phyloP scores from a whole-genome alignment of 2,888 invertebrate genomes.

The Drosophila testacea region DNA sequence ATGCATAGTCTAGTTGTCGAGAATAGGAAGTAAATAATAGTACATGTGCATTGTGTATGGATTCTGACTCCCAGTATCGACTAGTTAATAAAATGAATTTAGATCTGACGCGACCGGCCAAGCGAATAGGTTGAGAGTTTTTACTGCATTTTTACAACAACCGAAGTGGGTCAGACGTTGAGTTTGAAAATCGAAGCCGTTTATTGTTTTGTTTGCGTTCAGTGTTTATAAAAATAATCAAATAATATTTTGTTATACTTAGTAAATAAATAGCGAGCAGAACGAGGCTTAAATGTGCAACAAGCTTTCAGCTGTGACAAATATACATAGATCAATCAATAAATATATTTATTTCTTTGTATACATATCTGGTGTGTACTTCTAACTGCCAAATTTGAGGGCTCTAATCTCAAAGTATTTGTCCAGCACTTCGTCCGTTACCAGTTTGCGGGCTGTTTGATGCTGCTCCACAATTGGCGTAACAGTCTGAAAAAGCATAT shows the following conservation, averaged over 20 bases:
- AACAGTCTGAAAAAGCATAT: conserved; percentile 85
- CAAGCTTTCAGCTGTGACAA: conserved; percentile 53
- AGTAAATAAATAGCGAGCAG: conserved; percentile 70
- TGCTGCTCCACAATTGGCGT: conserved; percentile 93
- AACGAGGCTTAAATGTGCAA: conserved; percentile 50
- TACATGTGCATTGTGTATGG: neutral
- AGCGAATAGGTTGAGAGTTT: conserved; percentile 29
- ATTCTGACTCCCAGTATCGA: conserved; percentile 31
- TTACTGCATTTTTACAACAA: conserved; percentile 51
- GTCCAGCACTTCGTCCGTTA: conserved; percentile 94
- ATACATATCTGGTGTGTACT: conserved; percentile 2
- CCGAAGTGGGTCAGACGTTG: conserved; percentile 64
- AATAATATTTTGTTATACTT: conserved; percentile 49
- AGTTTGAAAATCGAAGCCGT: conserved; percentile 50
- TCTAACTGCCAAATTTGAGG: conserved; percentile 86
- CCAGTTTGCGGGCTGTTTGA: conserved; percentile 91
- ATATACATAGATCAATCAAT: conserved; percentile 44
- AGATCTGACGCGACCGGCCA: conserved; percentile 15
- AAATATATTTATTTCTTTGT: conserved; percentile 36
- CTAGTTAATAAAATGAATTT: conserved; percentile 14
- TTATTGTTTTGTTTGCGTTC: conserved; percentile 57
- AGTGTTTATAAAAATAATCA: conserved; percentile 68
- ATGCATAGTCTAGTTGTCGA: conserved; percentile 17
- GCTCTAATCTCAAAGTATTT: conserved; percentile 94
- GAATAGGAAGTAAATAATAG: conserved; percentile 49